phyloP scores from a whole-genome alignment of 2,888 invertebrate species.

The Parapristionchus giblindavisi region DNA sequence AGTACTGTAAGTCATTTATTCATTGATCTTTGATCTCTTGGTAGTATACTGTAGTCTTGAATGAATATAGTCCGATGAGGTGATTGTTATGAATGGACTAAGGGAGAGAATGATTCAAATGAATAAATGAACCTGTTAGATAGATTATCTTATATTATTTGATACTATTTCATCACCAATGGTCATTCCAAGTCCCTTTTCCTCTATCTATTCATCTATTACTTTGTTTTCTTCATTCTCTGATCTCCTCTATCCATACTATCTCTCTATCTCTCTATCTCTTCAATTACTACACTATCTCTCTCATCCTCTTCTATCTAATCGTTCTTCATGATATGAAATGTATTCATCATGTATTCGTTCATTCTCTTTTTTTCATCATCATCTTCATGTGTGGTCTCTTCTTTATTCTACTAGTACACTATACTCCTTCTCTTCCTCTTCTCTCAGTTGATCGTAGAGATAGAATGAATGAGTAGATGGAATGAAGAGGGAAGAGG shows the following conservation, averaged over 20 bases:
- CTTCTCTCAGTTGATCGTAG: too few relatives aligned
- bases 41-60: not conserved
- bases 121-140: too few relatives aligned
- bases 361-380: not conserved
- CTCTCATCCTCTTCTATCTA: not conserved
- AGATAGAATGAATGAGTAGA: too few relatives aligned
- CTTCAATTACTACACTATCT: not conserved
- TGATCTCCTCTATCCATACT: not conserved
- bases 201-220: not conserved
- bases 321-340: not conserved
- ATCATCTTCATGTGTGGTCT: not conserved
- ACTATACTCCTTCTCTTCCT: too few relatives aligned
- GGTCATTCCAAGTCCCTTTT: not conserved
- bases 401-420: too few relatives aligned
- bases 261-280: not conserved
- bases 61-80: too few relatives aligned
- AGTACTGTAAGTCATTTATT: slow-evolving; percentile 47
- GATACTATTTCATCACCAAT: too few relatives aligned
- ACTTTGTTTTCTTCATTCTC: not conserved
- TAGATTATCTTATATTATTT: too few relatives aligned
- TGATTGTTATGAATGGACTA: not conserved
- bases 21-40: not conserved
- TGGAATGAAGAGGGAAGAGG: too few relatives aligned
- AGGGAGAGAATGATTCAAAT: slow-evolving; percentile 8
- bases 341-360: not conserved